A percentile compares a stretch with the other conserved stretches of the same genome.
Evolutionary conservation across 1,140 invertebrate genomes (phyloP).

Genomic region (Sipha flava): DNA sequence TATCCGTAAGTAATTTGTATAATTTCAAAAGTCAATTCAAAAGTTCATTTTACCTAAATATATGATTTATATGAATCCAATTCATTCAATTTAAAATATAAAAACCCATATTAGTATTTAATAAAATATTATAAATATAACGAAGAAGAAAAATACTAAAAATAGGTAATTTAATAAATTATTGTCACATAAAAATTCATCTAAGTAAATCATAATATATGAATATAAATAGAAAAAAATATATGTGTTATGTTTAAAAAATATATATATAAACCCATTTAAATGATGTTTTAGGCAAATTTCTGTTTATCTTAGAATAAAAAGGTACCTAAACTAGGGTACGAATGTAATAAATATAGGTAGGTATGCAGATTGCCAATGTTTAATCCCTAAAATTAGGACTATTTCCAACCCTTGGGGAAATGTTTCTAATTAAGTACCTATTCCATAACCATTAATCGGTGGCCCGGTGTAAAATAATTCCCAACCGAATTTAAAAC

Average conservation of each 20-base stretch:
- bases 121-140: too few species aligned
- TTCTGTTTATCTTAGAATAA: not conserved
- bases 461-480: not conserved
- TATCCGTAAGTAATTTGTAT: too few species aligned
- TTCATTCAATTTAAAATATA: too few species aligned
- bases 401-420: not conserved
- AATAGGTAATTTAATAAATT: too few species aligned
- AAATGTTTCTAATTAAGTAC: constrained; percentile 7
- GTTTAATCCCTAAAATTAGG: constrained; percentile 17
- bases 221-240: too few species aligned
- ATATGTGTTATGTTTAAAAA: not conserved
- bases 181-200: too few species aligned
- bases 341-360: constrained; percentile 1
- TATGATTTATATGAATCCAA: too few species aligned
- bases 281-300: not conserved
- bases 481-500: not conserved
- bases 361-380: constrained; percentile 17
- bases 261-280: not conserved
- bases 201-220: too few species aligned
- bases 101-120: too few species aligned
- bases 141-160: too few species aligned
- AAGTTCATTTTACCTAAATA: too few species aligned
- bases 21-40: too few species aligned
- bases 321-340: not conserved
- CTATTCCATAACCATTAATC: constrained; percentile 15